Evolutionary conservation across 2,113 vertebrate genomes (phyloP).

Genomic region (Kryptolebias marmoratus): DNA sequence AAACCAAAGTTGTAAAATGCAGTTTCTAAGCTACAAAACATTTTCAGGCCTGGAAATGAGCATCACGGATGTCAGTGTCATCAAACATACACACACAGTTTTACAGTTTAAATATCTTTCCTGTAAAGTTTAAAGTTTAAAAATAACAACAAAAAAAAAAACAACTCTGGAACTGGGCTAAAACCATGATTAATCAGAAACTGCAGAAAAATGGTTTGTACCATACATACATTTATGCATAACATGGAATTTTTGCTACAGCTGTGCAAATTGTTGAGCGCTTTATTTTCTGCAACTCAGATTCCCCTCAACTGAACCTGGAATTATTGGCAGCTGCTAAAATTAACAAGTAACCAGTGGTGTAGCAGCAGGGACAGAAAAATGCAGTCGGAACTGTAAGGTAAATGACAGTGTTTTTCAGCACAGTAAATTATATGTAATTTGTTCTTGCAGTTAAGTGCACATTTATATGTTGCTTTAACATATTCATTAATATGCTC

Average conservation of each 20-base stretch:
- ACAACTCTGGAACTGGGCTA: not conserved
- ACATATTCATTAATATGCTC: slow-evolving; percentile 1
- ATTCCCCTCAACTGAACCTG: not conserved
- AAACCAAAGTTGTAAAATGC: too few species aligned
- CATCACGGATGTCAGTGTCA: too few species aligned
- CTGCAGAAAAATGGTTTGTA: not conserved
- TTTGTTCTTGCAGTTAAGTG: not conserved
- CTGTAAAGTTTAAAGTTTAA: too few species aligned
- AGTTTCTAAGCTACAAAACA: too few species aligned
- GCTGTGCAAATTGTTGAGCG: not conserved
- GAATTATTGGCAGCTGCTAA: not conserved
- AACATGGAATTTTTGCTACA: too few species aligned
- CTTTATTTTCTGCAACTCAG: too few species aligned
- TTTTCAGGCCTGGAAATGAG: too few species aligned
- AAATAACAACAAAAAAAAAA: not conserved
- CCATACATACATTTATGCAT: not conserved
- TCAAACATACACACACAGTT: too few species aligned
- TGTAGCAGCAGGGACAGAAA: not conserved
- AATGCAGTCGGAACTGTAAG: not conserved
- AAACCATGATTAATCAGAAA: not conserved
- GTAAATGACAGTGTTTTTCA: too few species aligned
- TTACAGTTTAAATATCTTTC: too few species aligned
- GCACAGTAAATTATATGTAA: not conserved
- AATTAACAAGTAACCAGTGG: not conserved
- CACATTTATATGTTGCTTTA: not conserved